Percentiles rank a stretch among this genome's conserved stretches.
These are phyloP conservation scores for Mormyrus proboscirostris DNA, from an alignment of 2,797 vertebrate genomes.

Conservation along the genomic window DNA sequence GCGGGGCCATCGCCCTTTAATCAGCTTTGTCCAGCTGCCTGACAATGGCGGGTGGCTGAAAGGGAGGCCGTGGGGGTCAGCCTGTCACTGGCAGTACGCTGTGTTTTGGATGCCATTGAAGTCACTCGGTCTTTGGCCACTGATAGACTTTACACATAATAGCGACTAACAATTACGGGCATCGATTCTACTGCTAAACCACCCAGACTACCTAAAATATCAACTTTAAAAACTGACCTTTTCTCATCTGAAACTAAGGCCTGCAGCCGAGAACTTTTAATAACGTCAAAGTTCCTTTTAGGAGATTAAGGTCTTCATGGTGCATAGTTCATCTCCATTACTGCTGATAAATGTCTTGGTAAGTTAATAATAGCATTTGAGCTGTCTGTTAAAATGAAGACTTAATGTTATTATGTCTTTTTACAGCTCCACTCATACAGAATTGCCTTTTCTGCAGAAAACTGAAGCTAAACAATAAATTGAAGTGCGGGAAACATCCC, in stretches of 20 bases:
- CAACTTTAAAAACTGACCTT: neutral
- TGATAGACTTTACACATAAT: neutral
- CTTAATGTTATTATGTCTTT: conserved; percentile 53
- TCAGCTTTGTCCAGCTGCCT: conserved; percentile 60
- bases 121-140: conserved; percentile 22
- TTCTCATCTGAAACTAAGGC: neutral
- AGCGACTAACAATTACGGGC: neutral
- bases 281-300: neutral
- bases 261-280: neutral
- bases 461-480: neutral
- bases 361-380: conserved; percentile 26
- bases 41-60: conserved; percentile 47
- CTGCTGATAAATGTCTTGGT: conserved; percentile 49
- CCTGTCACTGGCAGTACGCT: conserved; percentile 46
- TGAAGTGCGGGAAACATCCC: neutral
- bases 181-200: neutral
- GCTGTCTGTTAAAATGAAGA: conserved; percentile 21
- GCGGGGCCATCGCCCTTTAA: conserved; percentile 48
- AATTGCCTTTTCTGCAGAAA: neutral
- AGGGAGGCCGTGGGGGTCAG: conserved; percentile 57
- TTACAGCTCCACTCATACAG: neutral
- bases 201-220: neutral
- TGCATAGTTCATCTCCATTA: conserved; percentile 47
- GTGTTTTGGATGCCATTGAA: conserved; percentile 57
- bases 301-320: neutral